phyloP scores from a whole-genome alignment of 2,113 vertebrate species.

The Protobothrops mucrosquamatus region DNA sequence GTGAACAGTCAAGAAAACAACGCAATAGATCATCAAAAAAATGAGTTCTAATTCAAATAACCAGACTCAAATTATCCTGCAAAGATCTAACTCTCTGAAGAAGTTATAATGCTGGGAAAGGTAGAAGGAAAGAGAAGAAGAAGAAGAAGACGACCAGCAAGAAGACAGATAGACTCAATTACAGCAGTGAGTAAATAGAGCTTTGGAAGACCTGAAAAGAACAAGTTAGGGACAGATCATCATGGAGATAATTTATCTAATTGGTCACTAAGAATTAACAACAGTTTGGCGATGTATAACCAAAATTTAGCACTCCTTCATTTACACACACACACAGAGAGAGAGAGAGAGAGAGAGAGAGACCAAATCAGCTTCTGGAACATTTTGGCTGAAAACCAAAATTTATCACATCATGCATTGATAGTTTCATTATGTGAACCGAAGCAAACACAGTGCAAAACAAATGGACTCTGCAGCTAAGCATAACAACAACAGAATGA shows the following conservation, averaged over 20 bases:
- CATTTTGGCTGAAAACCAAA: not conserved
- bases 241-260: not conserved
- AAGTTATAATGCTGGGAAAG: not conserved
- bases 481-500: not conserved
- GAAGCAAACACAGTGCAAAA: not conserved
- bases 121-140: not conserved
- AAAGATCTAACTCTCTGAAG: not conserved
- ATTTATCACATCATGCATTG: not conserved
- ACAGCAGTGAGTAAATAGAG: not conserved
- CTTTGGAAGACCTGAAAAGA: not conserved
- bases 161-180: not conserved
- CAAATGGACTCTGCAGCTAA: not conserved
- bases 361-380: not conserved
- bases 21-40: not conserved
- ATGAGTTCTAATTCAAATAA: not conserved
- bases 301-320: not conserved
- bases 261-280: not conserved
- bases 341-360: too few relatives aligned
- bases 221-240: not conserved
- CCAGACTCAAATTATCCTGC: not conserved
- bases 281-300: not conserved
- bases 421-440: not conserved
- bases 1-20: not conserved
- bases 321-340: not conserved
- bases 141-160: not conserved